phyloP scores from a whole-genome alignment of 2,888 invertebrate genomes.

The Microctonus hyperodae region DNA sequence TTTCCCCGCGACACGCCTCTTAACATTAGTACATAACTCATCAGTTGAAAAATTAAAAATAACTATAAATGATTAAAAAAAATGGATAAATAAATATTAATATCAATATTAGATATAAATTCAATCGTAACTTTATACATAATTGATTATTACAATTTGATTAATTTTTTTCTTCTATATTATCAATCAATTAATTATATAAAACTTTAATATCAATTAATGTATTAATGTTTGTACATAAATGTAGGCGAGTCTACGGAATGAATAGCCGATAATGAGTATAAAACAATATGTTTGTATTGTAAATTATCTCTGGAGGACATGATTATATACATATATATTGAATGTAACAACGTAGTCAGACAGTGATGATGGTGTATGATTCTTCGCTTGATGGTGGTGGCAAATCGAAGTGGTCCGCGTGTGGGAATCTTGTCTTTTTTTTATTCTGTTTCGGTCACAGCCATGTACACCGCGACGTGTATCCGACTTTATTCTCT shows the following conservation, averaged over 20 bases:
- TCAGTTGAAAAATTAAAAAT: background rate
- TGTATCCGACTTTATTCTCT: background rate
- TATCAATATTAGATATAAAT: too few relatives aligned
- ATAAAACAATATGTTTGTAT: background rate
- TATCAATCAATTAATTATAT: background rate
- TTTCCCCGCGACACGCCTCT: background rate
- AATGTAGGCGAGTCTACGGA: too few relatives aligned
- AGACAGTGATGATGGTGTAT: background rate
- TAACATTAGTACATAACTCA: too few relatives aligned
- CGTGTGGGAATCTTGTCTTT: conserved; percentile 4
- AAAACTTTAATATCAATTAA: background rate
- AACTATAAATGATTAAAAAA: too few relatives aligned
- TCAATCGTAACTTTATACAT: background rate
- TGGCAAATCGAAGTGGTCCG: conserved; percentile 7
- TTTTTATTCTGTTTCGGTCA: background rate
- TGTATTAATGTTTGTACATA: too few relatives aligned
- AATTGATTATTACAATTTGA: background rate
- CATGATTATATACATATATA: too few relatives aligned
- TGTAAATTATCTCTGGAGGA: background rate
- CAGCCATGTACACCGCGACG: background rate
- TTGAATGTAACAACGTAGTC: background rate
- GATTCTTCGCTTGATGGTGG: background rate
- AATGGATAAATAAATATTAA: too few relatives aligned
- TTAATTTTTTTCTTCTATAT: background rate
- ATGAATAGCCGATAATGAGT: background rate